Conservation (phyloP, 2,113 vertebrate species). For the Sylvietta virens region DNA sequence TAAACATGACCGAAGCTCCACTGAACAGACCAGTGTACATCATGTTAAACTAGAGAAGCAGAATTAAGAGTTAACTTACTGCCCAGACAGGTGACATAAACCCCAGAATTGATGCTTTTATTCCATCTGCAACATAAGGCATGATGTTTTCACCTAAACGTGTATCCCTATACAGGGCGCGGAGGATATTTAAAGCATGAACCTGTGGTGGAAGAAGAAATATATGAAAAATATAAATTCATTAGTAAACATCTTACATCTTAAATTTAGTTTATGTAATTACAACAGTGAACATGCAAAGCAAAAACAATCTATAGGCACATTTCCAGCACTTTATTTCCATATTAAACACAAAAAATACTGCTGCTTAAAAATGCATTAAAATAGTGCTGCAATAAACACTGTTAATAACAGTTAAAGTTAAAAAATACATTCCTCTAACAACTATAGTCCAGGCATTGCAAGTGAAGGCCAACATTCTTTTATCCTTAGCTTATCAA, state of each 20-base stretch:
- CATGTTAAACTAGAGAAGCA: not conserved
- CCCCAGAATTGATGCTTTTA: conserved; percentile 88
- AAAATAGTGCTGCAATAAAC: not conserved
- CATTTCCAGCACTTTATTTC: not conserved
- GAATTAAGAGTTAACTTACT: conserved; percentile 77
- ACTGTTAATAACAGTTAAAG: not conserved
- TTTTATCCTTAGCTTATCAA: conserved; percentile 33
- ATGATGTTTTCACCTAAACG: conserved; percentile 91
- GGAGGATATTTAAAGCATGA: conserved; percentile 93
- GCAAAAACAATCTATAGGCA: not conserved
- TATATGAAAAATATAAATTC: not conserved
- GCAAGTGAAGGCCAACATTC: not conserved
- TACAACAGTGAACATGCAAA: not conserved
- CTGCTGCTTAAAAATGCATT: not conserved
- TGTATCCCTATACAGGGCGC: conserved; percentile 91
- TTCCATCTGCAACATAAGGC: conserved; percentile 89
- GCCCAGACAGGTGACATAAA: conserved; percentile 95
- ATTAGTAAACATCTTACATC: not conserved
- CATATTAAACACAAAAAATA: not conserved
- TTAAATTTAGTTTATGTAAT: not conserved
- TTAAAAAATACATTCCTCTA: not conserved
- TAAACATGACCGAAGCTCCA: not conserved
- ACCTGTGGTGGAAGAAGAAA: conserved; percentile 73
- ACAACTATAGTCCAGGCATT: not conserved
- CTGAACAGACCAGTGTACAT: not conserved